These are phyloP conservation scores for Anastrepha obliqua DNA, from an alignment of 1,140 invertebrate genomes.

Conservation along the genomic window DNA sequence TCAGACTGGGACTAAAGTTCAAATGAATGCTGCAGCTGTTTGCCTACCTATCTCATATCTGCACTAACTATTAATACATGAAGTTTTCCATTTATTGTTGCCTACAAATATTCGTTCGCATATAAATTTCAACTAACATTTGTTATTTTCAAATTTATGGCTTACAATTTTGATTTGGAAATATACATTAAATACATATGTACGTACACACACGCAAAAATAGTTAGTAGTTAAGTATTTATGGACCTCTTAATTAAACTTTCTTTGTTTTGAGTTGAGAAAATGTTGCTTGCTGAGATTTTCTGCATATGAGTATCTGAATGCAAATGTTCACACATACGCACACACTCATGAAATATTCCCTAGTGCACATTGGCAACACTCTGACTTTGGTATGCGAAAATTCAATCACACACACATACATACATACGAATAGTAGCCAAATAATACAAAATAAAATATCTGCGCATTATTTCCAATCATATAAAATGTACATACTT, in stretches of 20 bases:
- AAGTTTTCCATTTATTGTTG: conserved; percentile 22
- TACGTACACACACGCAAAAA: neutral
- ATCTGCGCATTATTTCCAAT: neutral
- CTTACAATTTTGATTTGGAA: neutral
- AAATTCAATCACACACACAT: neutral
- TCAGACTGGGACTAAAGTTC: neutral
- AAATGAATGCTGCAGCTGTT: neutral
- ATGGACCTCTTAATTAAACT: neutral
- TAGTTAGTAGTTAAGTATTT: neutral
- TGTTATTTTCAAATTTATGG: neutral
- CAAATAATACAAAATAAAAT: neutral
- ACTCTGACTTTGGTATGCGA: neutral
- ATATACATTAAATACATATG: neutral
- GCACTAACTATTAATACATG: neutral
- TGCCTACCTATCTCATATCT: neutral
- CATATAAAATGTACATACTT: neutral
- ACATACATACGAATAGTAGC: neutral
- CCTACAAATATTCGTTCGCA: neutral
- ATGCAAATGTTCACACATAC: too few species aligned
- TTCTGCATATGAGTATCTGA: neutral
- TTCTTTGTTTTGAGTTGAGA: neutral
- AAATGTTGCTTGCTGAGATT: neutral
- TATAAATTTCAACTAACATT: conserved; percentile 43
- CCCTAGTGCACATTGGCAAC: neutral
- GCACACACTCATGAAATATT: neutral